Base-by-base conservation (phyloP, 2,113 vertebrate species). In the Corythaeola cristata region DNA sequence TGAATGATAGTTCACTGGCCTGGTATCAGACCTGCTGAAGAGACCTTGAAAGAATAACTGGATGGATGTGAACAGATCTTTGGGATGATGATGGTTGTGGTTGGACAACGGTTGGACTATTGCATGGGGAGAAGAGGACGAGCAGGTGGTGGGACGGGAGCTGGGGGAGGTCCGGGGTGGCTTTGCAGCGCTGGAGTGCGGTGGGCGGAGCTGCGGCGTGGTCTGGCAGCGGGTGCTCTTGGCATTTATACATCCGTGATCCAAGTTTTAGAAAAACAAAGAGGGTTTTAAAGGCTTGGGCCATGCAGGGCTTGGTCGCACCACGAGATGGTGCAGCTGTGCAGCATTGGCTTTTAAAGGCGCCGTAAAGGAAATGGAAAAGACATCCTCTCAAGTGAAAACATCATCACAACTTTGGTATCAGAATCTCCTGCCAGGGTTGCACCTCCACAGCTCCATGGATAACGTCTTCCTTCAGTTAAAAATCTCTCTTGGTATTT, bases 251-350 rank as follows among this genome's bases (percentile, higher is more conserved):
- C 7, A 0, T 7, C 47, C 0, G 0, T 4, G 24, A 17, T 45
- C 45, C 30, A 75, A 35, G 1, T 15, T 12, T 15, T 15, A 1
- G 2, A n/a, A 2, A 19, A 37, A 55, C 0, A 0, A 5, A 11
- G 30, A 11, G 20, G 66, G 26, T 15, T 75, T 53, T 8, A 3
- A 19, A 53, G 76, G 77, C 22, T 44, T 3, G n/a, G 89, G 63
- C 87, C 60, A 0, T 96, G 95, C 93, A 96, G 77, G 81, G 90
- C 84, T 26, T 19, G 72, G 37, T 64, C 15, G 1, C 74, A 79
- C 97, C 96, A 96, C 95, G 87, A 97, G 97, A 56, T 97, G 97
- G 97, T 76, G 95, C 95, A 91, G 80, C 95, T 71, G 95, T 5
- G 79, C 94, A 96, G 90, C 2, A 4, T 9, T 93, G 90, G 68